phyloP scores from a whole-genome alignment of 1,140 invertebrate genomes.

The Centruroides sculpturatus region DNA sequence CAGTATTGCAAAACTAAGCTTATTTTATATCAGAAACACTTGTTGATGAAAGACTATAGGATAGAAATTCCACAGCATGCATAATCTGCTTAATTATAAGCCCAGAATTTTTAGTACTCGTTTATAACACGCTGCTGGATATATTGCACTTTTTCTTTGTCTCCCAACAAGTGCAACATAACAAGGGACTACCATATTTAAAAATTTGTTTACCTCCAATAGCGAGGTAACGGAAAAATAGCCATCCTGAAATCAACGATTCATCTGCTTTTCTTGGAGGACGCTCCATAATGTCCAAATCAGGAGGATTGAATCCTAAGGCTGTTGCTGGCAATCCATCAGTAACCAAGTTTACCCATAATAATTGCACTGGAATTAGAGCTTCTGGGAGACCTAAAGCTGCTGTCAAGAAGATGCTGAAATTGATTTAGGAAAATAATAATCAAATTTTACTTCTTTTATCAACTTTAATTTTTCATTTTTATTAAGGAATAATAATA shows the following conservation, averaged over 20 bases:
- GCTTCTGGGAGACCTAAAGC: constrained; percentile 98
- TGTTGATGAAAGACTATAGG: no score
- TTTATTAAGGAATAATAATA: not conserved
- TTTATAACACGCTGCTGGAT: no score
- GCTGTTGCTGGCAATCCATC: constrained; percentile 99
- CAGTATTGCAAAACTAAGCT: no score
- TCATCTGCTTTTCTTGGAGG: constrained; percentile 94
- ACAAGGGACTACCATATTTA: no score
- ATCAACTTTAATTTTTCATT: not conserved
- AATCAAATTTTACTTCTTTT: not conserved
- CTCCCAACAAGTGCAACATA: no score
- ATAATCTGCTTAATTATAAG: no score
- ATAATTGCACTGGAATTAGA: constrained; percentile 94
- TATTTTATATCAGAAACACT: no score
- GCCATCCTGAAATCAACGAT: constrained; percentile 96
- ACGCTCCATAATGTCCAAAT: constrained; percentile 96
- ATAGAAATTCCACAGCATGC: no score
- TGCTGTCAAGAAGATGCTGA: constrained; percentile 96
- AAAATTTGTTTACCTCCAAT: constrained; percentile 46
- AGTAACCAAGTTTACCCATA: constrained; percentile 99
- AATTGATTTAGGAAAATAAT: constrained; percentile 8
- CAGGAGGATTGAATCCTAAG: constrained; percentile 98
- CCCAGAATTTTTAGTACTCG: no score
- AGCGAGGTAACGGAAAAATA: constrained; percentile 98
- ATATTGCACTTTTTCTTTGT: no score